Base-by-base conservation (phyloP, 2,888 invertebrate genomes). In the Suillia variegata region DNA sequence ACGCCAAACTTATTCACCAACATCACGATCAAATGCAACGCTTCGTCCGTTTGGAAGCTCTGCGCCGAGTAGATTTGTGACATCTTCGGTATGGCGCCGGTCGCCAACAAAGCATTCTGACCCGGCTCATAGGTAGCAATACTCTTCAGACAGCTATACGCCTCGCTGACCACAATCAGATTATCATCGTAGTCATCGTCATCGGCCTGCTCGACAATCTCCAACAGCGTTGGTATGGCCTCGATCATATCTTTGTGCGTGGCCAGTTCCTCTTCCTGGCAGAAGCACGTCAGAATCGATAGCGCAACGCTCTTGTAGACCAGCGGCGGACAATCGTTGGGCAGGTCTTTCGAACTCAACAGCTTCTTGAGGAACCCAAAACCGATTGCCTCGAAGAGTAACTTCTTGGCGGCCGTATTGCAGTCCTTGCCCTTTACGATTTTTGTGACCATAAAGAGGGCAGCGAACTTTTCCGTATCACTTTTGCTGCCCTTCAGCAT, bases 381-480 rank as follows among this genome's bases (percentile, higher is more conserved):
- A 20, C 96, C 96, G 71, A 96, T 93, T 1, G 94, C 92, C 83
- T 95, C 93, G 74, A 96, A 94, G 2, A 96, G 84, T 31, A 90
- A 85, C 73, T 89, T 89, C 78, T 91, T 92, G n/a, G 88, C 88
- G n/a, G 87, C 84, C 10, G 88, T 83, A 70, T 87, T 88, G 77
- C 93, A 92, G 73, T 94, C 92, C 76, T 91, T 91, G 66, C 89
- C 89, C 80, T 93, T 92, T 38, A 95, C 90, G 56, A 94, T 82
- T 81, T 95, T 96, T 2, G 95, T 94, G 55, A 95, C 93, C 90
- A 95, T 91, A 80, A 95, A 94, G 53, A 96, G 85, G 1, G 91
- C 93, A 42, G 95, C 94, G 80, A 96, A 94, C 80, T 93, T 94
- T 81, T 95, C 94, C 0, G 94, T 94, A 81, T 96, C 95, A 78